Evolutionary conservation across 2,888 invertebrate genomes (phyloP), one percentile per base, ranked within the genome.

Genomic region (Lepeophtheirus nordmannii): DNA sequence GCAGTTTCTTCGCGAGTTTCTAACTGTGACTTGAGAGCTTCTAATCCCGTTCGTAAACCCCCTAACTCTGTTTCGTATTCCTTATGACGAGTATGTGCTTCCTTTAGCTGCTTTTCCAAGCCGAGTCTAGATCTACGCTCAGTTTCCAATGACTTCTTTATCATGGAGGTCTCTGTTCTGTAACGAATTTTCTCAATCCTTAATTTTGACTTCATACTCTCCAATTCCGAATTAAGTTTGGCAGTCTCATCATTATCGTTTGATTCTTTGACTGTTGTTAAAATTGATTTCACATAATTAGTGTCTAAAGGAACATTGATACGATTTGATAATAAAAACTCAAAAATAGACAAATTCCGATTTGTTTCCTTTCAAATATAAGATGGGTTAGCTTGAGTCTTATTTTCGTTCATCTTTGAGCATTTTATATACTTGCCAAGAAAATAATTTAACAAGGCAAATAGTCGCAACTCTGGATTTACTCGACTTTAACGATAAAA

Each of bases 311-410:
- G 53, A 17, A 46, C 53, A 17, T 46, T 46, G 53, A 46, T 46
- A n/a, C 53, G 53, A 17, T 46, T 46, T 14, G 53, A 46, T 14
- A 46, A 30, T 14, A 46, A 46, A 17, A 46, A 46, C 8, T 46
- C 53, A 46, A 46, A 46, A 46, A 46, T 46, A 46, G 53, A 46
- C n/a, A 46, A 17, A 46, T 46, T 46, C 53, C 53, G 53, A 46
- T 46, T 46, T 8, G 53, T 46, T 46, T 46, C 53, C 53, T 46
- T 5, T 30, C 30, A 30, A 30, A 30, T 7, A 30, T 5, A 30
- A 30, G 30, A 30, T 30, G 2, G 30, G 7, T 30, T 30, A 30
- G 30, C 30, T 30, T 30, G 30, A 30, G 30, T 30, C 30, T 30
- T 30, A 30, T 30, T 30, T 30, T 30, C 30, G 7, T 2, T 30